phyloP scores from a whole-genome alignment of 2,797 vertebrate species.

The Malurus splendens region DNA sequence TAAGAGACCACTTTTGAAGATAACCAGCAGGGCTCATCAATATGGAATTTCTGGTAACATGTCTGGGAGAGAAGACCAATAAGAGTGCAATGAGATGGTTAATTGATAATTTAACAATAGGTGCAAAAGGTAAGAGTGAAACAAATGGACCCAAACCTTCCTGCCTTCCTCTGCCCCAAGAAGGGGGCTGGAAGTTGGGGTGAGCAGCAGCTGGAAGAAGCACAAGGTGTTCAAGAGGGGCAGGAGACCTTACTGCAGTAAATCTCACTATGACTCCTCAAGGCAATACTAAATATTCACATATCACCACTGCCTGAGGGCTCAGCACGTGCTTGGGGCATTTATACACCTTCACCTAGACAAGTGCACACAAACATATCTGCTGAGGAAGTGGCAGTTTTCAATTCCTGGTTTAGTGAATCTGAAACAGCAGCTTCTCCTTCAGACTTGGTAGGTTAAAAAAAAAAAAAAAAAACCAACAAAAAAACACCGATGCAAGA shows the following conservation, averaged over 20 bases:
- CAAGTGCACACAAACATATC: not conserved
- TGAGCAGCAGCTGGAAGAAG: not conserved
- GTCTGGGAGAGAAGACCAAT: not conserved
- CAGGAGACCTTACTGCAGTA: not conserved
- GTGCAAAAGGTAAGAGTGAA: not conserved
- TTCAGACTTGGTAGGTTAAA: not conserved
- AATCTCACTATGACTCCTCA: not conserved
- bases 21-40: not conserved
- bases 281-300: not conserved
- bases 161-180: not conserved
- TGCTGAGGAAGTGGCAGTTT: conserved; percentile 5
- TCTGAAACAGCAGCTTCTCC: conserved; percentile 3
- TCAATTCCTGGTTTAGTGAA: conserved; percentile 1
- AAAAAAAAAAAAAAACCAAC: no score
- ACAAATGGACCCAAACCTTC: not conserved
- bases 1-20: not conserved
- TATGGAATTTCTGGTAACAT: not conserved
- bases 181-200: not conserved
- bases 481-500: not conserved
- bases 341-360: not conserved
- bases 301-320: not conserved
- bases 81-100: not conserved
- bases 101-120: not conserved
- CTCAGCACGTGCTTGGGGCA: not conserved
- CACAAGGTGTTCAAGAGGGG: not conserved